Conservation (phyloP, 2,113 vertebrate genomes). For the Corythornis cristatus region DNA sequence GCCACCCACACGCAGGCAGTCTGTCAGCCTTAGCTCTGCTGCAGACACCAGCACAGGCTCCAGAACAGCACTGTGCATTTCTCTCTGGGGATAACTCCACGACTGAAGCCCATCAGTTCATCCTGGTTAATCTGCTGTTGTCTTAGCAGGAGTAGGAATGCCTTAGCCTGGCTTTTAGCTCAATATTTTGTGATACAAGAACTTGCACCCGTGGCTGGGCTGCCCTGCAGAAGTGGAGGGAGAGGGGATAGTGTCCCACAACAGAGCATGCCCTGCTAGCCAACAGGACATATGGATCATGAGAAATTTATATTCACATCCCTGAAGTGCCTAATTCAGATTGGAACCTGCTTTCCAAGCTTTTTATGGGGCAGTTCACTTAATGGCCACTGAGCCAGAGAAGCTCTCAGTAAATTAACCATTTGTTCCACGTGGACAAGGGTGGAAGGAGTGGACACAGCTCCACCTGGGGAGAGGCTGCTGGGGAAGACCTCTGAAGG, state of each 20-base stretch:
- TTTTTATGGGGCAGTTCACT: not conserved
- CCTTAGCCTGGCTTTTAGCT: slow-evolving; percentile 26
- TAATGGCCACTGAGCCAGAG: not conserved
- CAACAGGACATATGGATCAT: not conserved
- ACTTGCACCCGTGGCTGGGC: not conserved
- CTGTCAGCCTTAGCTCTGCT: slow-evolving; percentile 83
- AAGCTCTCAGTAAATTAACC: not conserved
- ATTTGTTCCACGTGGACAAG: not conserved
- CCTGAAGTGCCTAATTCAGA: not conserved
- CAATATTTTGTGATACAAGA: not conserved
- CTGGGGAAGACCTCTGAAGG: not conserved
- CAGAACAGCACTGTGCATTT: slow-evolving; percentile 73
- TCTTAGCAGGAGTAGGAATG: slow-evolving; percentile 54
- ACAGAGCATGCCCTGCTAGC: not conserved
- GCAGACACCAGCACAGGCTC: slow-evolving; percentile 76
- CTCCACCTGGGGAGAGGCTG: not conserved
- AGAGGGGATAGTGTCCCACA: not conserved
- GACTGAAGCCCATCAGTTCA: slow-evolving; percentile 68
- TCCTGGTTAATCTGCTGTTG: slow-evolving; percentile 76
- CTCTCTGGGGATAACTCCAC: slow-evolving; percentile 81
- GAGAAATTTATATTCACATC: not conserved
- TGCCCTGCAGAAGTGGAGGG: not conserved
- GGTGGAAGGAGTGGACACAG: not conserved
- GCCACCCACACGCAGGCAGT: slow-evolving; percentile 86
- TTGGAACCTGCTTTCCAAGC: rapidly evolving